Conservation (phyloP, 2,888 invertebrate genomes). For the Ochlodes sylvanus region DNA sequence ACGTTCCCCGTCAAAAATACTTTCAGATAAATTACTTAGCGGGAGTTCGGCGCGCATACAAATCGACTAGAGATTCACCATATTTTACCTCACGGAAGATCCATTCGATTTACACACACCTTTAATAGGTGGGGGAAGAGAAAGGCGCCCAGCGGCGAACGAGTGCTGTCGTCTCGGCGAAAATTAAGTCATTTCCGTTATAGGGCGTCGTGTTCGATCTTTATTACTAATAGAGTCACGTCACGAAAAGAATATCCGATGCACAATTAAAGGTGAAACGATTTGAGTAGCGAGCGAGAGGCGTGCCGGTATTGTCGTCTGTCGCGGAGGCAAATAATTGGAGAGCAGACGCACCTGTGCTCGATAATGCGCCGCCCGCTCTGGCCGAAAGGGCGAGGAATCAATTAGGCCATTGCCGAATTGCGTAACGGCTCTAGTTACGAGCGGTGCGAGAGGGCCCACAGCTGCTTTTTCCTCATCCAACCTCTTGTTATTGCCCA, state of each 20-base stretch:
- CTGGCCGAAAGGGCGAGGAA: slow-evolving; percentile 81
- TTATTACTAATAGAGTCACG: slow-evolving; percentile 76
- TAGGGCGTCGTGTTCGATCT: slow-evolving; percentile 63
- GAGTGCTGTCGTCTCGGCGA: slow-evolving; percentile 59
- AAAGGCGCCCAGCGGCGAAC: slow-evolving; percentile 56
- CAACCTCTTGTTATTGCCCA: slow-evolving; percentile 80
- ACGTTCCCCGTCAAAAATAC: slow-evolving; percentile 73
- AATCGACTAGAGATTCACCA: slow-evolving; percentile 74
- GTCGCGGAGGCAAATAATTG: slow-evolving; percentile 75
- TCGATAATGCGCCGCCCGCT: slow-evolving; percentile 81
- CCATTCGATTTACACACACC: slow-evolving; percentile 75
- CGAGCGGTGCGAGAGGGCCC: slow-evolving; percentile 76
- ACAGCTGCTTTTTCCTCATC: slow-evolving; percentile 82
- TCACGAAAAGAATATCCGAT: slow-evolving; percentile 76
- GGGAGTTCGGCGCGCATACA: slow-evolving; percentile 75
- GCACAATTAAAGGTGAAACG: slow-evolving; percentile 76
- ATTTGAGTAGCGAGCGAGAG: slow-evolving; percentile 66
- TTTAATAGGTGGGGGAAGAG: slow-evolving; percentile 54
- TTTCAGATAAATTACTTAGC: slow-evolving; percentile 79
- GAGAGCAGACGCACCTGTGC: slow-evolving; percentile 77
- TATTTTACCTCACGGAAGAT: slow-evolving; percentile 73
- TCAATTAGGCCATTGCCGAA: slow-evolving; percentile 83
- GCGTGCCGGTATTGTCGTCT: slow-evolving; percentile 70
- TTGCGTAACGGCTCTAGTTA: slow-evolving; percentile 82
- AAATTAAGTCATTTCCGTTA: slow-evolving; percentile 77